Conservation (phyloP, 2,113 vertebrate species). For the Diadophis punctatus region DNA sequence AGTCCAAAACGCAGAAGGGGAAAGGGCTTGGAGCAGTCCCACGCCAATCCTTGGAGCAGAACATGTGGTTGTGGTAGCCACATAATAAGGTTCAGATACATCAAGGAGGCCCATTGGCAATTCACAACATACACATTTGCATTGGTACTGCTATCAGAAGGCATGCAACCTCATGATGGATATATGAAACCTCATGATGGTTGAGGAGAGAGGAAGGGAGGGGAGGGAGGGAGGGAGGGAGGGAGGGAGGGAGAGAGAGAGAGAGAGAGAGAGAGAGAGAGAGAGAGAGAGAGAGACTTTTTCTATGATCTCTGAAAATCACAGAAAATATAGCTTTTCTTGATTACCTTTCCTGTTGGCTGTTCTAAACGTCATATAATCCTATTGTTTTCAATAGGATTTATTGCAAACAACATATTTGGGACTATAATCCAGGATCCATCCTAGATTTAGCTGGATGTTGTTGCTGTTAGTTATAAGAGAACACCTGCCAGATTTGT, state of each 20-base stretch:
- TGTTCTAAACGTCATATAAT: neutral
- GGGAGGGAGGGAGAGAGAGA: too few relatives aligned
- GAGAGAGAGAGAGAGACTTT: too few relatives aligned
- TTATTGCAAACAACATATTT: neutral
- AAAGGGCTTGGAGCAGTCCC: neutral
- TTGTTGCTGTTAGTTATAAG: neutral
- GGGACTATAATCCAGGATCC: neutral
- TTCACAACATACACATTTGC: neutral
- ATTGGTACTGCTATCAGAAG: neutral
- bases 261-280: too few relatives aligned
- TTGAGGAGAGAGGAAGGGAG: neutral
- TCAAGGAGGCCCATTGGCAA: neutral
- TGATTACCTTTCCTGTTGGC: neutral
- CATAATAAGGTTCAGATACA: neutral
- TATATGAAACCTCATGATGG: neutral
- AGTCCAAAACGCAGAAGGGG: neutral
- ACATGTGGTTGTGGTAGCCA: neutral
- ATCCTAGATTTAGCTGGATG: neutral
- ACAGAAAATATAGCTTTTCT: neutral
- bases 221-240: too few relatives aligned
- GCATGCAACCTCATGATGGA: neutral
- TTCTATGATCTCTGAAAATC: neutral
- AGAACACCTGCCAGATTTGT: neutral
- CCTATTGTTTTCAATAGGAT: neutral
- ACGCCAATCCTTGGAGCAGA: neutral